Base-by-base conservation (phyloP, 2,888 invertebrate genomes). In the Oxytorus armatus region DNA sequence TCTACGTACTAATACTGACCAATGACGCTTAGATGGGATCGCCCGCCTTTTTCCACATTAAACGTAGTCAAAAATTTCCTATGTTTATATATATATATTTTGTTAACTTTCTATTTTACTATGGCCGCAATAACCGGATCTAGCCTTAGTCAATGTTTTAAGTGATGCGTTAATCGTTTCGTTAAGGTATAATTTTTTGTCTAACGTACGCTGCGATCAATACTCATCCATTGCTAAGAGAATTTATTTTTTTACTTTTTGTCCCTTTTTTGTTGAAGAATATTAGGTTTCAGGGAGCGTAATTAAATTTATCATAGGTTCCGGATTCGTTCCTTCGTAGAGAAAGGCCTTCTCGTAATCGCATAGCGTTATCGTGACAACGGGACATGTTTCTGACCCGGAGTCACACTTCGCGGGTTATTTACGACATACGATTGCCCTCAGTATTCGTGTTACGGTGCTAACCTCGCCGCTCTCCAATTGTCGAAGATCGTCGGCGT, bases 391-490 rank as follows among this genome's bases (percentile, higher is more conserved):
- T 61, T 78, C 75, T 68, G 84, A 72, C 87, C 86, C 87, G 83
- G 85, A 87, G 85, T 88, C 90, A 89, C 88, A 81, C 73, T 79
- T 82, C 82, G 85, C 85, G 82, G 88, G 90, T 87, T 90, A 90
- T 90, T 90, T 90, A 82, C 87, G 84, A 88, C 90, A 89, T 82
- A 83, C 84, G 83, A 91, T 87, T 77, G 88, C 89, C 84, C 87
- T 90, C 85, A 91, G 84, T 85, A 91, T 90, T 89, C 89, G 87
- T 82, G 86, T 90, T 77, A 87, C 88, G 84, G 89, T 92, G 94
- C 96, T 96, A 96, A 96, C 96, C 96, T 96, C 96, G 92, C 94
- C 93, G 86, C 94, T 95, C 90, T 95, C 96, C 88, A 96, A 93
- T 88, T 95, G 95, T 85, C 94, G 94, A 85, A 96, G 93, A 88